Evolutionary conservation across 2,888 invertebrate genomes (phyloP).

Genomic region (Syrphus vitripennis): DNA sequence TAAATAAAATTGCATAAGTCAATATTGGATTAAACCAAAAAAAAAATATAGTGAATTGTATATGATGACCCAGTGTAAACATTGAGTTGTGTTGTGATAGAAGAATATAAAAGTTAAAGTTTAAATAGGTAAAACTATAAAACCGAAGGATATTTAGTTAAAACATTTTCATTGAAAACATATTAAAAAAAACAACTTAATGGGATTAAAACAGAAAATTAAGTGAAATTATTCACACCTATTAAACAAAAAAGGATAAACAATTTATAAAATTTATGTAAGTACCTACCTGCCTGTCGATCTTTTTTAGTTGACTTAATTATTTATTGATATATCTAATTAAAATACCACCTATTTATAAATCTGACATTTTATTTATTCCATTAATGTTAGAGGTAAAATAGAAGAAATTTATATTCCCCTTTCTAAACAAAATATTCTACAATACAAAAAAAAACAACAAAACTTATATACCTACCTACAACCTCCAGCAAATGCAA

Average conservation of each 20-base stretch:
- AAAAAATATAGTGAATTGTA: slow-evolving; percentile 3
- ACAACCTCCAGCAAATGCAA: slow-evolving; percentile 58
- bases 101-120: background rate
- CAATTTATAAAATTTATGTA: slow-evolving; percentile 42
- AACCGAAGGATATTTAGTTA: slow-evolving; percentile 2
- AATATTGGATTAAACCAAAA: background rate
- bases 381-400: slow-evolving; percentile 29
- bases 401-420: slow-evolving; percentile 42
- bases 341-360: slow-evolving; percentile 22
- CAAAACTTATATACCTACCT: slow-evolving; percentile 1
- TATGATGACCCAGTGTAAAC: slow-evolving; percentile 47
- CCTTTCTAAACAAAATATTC: slow-evolving; percentile 72
- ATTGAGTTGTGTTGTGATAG: slow-evolving; percentile 48
- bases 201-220: slow-evolving; percentile 52
- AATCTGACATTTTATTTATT: slow-evolving; percentile 49
- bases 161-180: slow-evolving; percentile 28
- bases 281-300: background rate
- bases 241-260: slow-evolving; percentile 40
- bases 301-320: background rate
- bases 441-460: slow-evolving; percentile 65
- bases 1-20: slow-evolving; percentile 46
- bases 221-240: background rate
- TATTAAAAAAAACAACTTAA: slow-evolving; percentile 15
- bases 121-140: background rate
- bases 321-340: slow-evolving; percentile 8